Base-by-base conservation (phyloP, 2,113 vertebrate species). In the Proterorhinus semilunaris region DNA sequence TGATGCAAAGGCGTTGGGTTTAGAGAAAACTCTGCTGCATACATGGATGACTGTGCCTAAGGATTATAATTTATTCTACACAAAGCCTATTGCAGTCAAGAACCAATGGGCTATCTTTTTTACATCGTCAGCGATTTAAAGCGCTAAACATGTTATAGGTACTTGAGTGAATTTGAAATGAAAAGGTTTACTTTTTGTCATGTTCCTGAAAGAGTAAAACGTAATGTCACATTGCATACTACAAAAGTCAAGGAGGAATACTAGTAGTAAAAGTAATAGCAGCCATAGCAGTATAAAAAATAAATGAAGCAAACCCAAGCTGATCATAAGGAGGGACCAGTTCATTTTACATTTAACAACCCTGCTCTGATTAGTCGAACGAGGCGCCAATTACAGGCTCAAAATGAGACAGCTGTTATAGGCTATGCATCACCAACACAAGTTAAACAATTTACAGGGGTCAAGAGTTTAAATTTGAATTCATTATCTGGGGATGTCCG, bases 1-100 rank as follows among this genome's bases (percentile, higher is more conserved):
- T 79, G 86, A 86, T 67, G 79, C 68, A 83, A 83, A 80, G 49
- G 57, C 16, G 64, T 61, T n/a, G 53, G 62, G 63, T 83, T 78
- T 76, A 57, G 68, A 65, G 78, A 50, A 75, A 76, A 64, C 55
- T 54, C 10, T 64, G 65, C 48, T 49, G 10, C 44, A 55, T 50
- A 12, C 45, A 12, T 52, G 50, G 53, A 16, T 11, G 50, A 1
- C 61, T 0, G 63, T 6, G 61, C 21, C 70, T 59, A 61, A 21
- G 13, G 49, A 27, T n/a, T 68, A 75, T 66, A 73, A 49, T 21
- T 51, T 79, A 79, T 63, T 48, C 65, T 65, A 72, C 74, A 65
- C 81, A 72, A 76, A 71, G 74, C 76, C 58, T 61, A n/a, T 6
- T 13, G 58, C 36, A 16, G 58, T 13, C 58, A 12, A 27, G 12